Evolutionary conservation across 2,113 vertebrate genomes (phyloP), one percentile per base, ranked within the genome.

Genomic region (Ceyx cyanopectus): DNA sequence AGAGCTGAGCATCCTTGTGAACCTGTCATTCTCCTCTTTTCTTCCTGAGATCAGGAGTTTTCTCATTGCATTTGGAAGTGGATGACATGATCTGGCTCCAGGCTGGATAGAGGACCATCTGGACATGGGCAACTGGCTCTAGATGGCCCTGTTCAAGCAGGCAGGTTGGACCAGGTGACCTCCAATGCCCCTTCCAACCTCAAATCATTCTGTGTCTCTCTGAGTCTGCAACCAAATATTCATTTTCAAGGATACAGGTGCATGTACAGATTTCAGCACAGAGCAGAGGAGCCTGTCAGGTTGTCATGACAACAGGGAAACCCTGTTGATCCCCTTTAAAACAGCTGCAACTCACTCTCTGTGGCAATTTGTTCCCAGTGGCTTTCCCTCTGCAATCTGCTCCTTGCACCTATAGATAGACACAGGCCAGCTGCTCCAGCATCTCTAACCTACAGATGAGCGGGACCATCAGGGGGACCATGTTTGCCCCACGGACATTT

Each of bases 271-370:
- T 77, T 63, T 63, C 70, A 66, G 54, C 43, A 54, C 6, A 7
- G 32, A 68, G 69, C 40, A 69, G 40, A 79, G 48, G 82, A 93
- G 83, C 57, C 61, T 66, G 32, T 34, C 50, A 81, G 21, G 91
- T 96, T 93, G 93, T 85, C 96, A 96, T 90, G 93, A 95, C 94
- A 92, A 96, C 95, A 51, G 87, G 76, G 77, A 90, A 91, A 93
- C n/a, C 56, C 81, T 69, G 37, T 30, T 82, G 78, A 93, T 87
- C 30, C 21, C 65, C 43, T 53, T 48, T 60, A 87, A 91, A 87
- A 18, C 87, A 91, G 51, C 70, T 70, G 79, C 79, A 81, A 46
- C 14, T 91, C 4, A 0, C n/a, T 56, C 27, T 27, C 18, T 29
- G 51, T 84, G 27, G 34, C 46, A 66, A 51, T 60, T 57, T 3